Evolutionary conservation across 2,888 invertebrate species (phyloP), one percentile per base, ranked within the genome.

Genomic region (Tinea pellionella): DNA sequence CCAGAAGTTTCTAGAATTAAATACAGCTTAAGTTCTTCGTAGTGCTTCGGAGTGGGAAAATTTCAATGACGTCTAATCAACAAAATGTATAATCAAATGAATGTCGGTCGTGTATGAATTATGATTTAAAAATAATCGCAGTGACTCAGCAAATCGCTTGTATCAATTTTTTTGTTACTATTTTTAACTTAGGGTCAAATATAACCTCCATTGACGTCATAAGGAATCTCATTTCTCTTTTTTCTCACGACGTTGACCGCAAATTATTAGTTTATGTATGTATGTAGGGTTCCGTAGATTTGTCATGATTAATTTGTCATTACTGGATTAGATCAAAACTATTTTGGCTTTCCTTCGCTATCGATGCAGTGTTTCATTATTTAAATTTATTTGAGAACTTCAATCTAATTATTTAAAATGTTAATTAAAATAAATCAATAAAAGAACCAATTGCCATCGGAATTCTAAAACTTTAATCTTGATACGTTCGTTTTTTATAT

Each of bases 181-280:
- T 47, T 47, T 47, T 47, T 47, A 47, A 15, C 16, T 13, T 16
- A 47, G 47, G 47, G 8, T 47, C 47, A 53, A 53, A 53, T 53
- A 53, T 24, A 53, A 24, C 53, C 53, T 53, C 19, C 19, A 53
- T 53, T 53, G 53, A 53, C 53, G 53, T 53, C 53, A 53, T 18
- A 53, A 47, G 15, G 53, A 18, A 9, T 24, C 11, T 53, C 18
- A 53, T 53, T 53, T 53, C 53, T 53, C 53, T 53, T 24, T 53
- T 53, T 47, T 47, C 47, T 47, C 47, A 47, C 47, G 16, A 47
- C n/a, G 1, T 47, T 16, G 47, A 47, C 47, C 47, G 47, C 47
- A 16, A 47, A 47, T 47, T 47, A 16, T 16, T 15, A 2, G 9
- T 37, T n/a, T 37, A 9, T 37, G 9, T 3, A 24, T 24, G 6